Percentiles rank a stretch among this genome's conserved stretches.
Evolutionary conservation across 2,797 vertebrate species (phyloP).

Genomic region (Chromobotia macracanthus): DNA sequence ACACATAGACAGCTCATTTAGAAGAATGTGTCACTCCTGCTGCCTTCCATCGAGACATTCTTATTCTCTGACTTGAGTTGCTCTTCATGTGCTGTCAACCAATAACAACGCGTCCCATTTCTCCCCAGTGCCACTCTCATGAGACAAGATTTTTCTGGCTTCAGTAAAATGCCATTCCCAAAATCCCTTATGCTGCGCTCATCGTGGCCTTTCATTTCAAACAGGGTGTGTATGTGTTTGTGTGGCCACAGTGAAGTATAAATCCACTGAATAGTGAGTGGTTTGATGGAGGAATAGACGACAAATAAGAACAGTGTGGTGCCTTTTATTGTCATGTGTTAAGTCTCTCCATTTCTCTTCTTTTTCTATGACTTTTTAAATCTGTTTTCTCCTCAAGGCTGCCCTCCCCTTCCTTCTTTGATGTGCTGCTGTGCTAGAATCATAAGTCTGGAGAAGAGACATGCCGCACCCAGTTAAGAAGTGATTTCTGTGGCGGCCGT

Average conservation of each 20-base stretch:
- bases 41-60: conserved; percentile 32
- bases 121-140: not conserved
- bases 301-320: conserved; percentile 51
- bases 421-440: conserved; percentile 49
- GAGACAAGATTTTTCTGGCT: conserved; percentile 34
- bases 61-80: conserved; percentile 11
- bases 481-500: conserved; percentile 51
- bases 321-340: conserved; percentile 53
- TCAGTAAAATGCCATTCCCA: conserved; percentile 51
- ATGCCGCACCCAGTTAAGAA: conserved; percentile 56
- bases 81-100: conserved; percentile 37
- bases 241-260: conserved; percentile 48
- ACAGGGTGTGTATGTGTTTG: not conserved
- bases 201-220: conserved; percentile 37
- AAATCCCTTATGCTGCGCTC: conserved; percentile 34
- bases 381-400: conserved; percentile 45
- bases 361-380: conserved; percentile 41
- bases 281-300: conserved; percentile 48
- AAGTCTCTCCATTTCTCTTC: conserved; percentile 48
- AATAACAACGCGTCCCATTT: conserved; percentile 24
- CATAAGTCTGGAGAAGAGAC: conserved; percentile 47
- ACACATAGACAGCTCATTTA: conserved; percentile 31
- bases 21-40: conserved; percentile 36
- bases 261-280: conserved; percentile 47
- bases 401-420: conserved; percentile 38